These are phyloP conservation scores for Phymatocera aterrima DNA, from an alignment of 2,888 invertebrate genomes.

Conservation along the genomic window DNA sequence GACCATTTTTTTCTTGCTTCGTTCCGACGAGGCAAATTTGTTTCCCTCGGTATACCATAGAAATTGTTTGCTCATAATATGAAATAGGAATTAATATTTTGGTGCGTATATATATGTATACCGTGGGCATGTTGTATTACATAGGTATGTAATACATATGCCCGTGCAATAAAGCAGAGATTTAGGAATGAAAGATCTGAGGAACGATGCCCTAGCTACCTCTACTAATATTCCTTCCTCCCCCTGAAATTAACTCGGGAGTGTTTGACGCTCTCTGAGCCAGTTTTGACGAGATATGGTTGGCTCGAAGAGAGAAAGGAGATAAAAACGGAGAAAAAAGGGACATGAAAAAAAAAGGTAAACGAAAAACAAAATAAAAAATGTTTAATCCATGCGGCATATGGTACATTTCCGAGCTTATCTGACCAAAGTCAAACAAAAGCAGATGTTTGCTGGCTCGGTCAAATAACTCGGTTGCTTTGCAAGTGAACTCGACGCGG, in stretches of 20 bases:
- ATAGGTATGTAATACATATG: not conserved
- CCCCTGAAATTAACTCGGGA: not conserved
- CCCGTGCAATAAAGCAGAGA: not conserved
- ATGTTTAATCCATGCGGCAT: slow-evolving; percentile 54
- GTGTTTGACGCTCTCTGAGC: slow-evolving; percentile 11
- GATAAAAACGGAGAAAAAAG: not conserved
- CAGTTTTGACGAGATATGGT: slow-evolving; percentile 16
- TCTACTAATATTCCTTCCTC: not conserved
- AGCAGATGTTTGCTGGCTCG: slow-evolving; percentile 56
- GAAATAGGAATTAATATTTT: slow-evolving; percentile 3
- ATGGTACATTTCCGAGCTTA: slow-evolving; percentile 57
- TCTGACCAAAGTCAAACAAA: slow-evolving; percentile 57
- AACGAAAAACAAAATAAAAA: not conserved
- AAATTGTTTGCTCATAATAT: slow-evolving; percentile 8
- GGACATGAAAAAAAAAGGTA: not conserved
- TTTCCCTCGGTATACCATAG: too few species aligned
- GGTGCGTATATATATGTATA: not conserved
- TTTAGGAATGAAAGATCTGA: slow-evolving; percentile 8
- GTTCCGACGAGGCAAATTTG: too few species aligned
- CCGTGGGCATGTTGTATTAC: too few species aligned
- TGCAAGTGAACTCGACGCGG: not conserved
- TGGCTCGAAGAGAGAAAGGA: not conserved
- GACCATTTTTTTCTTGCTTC: not conserved
- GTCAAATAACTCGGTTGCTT: slow-evolving; percentile 44
- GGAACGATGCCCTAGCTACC: not conserved